Base-by-base conservation (phyloP, 2,113 vertebrate species). In the Procapra przewalskii region DNA sequence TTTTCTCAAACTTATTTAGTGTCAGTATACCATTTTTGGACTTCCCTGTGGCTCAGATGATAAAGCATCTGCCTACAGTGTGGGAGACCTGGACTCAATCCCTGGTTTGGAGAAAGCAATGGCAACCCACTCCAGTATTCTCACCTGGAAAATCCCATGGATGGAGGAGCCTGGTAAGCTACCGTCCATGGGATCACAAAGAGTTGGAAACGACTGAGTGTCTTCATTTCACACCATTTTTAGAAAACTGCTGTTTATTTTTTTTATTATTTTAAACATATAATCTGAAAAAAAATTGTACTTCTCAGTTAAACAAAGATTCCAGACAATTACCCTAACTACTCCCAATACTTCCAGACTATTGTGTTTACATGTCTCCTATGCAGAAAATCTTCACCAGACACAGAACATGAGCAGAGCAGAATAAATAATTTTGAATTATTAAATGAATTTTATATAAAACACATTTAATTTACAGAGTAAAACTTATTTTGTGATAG, bases 401-500 rank as follows among this genome's bases (percentile, higher is more conserved):
- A 13, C 9, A 62, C 31, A 85, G 19, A 94, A 80, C 80, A 11
- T 57, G 31, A 95, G 57, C 27, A 92, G 31, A 94, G 57, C 23
- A 92, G 59, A 90, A 86, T 33, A 92, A 82, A 95, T 57, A 86
- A 88, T 85, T 80, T 16, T 4, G 79, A 60, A 91, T 27, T 88
- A 96, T 95, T 96, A 67, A 94, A 55, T 23, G 88, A 15, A 77
- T 81, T 43, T 59, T 84, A 25, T 43, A 52, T 45, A 90, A 90
- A 97, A 45, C 5, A 90, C 45, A 90, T 54, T 83, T 59, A 82
- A 85, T 59, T 36, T 94, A 59, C 60, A 3, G 9, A 89, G 25
- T 27, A 82, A 97, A 95, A 55, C 16, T 15, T 79, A 79, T 43
- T 82, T 90, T 86, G 40, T 96, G 83, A 75, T 83, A 86, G 43